A percentile compares a stretch with the other conserved stretches of the same genome.
phyloP scores from a whole-genome alignment of 2,888 invertebrate species.

The Escarpia spicata region DNA sequence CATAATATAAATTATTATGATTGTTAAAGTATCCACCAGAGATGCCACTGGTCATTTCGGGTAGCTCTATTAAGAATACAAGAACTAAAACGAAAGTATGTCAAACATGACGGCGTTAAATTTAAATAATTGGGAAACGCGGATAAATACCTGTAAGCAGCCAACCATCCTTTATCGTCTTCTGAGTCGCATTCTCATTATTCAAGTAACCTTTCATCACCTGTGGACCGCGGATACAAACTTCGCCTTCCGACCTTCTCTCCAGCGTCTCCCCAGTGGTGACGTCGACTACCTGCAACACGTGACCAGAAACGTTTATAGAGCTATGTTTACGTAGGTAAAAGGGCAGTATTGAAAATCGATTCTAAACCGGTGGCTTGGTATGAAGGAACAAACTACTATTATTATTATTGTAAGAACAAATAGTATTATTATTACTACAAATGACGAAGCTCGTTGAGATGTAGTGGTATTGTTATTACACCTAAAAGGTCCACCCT shows the following conservation, averaged over 20 bases:
- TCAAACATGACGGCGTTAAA: neutral
- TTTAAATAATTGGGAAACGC: neutral
- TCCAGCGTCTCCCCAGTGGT: slow-evolving; percentile 27
- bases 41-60: neutral
- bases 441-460: too few relatives aligned
- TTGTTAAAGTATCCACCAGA: neutral
- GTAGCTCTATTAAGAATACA: too few relatives aligned
- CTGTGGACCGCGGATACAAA: slow-evolving; percentile 76
- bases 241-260: slow-evolving; percentile 30
- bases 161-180: slow-evolving; percentile 80
- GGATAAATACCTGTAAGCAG: slow-evolving; percentile 73
- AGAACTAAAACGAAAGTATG: too few relatives aligned
- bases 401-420: neutral
- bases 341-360: too few relatives aligned
- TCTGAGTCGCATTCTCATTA: slow-evolving; percentile 75
- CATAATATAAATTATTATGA: neutral
- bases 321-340: neutral
- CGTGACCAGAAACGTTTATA: neutral
- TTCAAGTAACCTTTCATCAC: slow-evolving; percentile 85
- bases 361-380: too few relatives aligned
- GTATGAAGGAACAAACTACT: too few relatives aligned
- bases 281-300: slow-evolving; percentile 29
- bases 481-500: neutral
- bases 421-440: neutral
- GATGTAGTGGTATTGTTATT: neutral